Percentiles rank a stretch among this genome's conserved stretches.
Conservation (phyloP, 2,888 invertebrate genomes). For the Epistrophe eligans region DNA sequence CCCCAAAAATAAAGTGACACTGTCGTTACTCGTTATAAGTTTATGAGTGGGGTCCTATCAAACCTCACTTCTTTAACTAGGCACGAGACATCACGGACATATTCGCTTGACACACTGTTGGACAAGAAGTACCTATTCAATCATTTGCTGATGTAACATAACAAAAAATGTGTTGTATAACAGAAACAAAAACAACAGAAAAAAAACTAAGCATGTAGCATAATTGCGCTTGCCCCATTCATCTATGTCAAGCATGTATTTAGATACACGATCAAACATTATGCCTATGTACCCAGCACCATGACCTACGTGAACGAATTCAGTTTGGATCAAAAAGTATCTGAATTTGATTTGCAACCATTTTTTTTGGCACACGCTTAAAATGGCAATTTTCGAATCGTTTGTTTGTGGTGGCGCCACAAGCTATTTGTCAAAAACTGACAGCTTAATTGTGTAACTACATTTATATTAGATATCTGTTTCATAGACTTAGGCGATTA, state of each 20-base stretch:
- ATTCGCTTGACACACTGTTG: background rate
- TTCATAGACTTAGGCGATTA: background rate
- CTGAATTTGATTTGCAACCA: background rate
- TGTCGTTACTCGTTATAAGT: background rate
- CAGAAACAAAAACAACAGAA: constrained; percentile 17
- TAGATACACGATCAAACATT: constrained; percentile 25
- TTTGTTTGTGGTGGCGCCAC: constrained; percentile 31
- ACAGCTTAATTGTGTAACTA: constrained; percentile 22
- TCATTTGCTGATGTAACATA: constrained; percentile 46
- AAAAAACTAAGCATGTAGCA: constrained; percentile 42
- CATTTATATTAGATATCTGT: too few relatives aligned
- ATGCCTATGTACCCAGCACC: constrained; percentile 5
- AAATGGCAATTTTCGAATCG: constrained; percentile 4
- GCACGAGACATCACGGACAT: constrained; percentile 23
- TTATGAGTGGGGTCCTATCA: background rate
- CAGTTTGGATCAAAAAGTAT: constrained; percentile 1
- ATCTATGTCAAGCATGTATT: constrained; percentile 41
- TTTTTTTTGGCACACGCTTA: constrained; percentile 20
- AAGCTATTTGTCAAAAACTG: constrained; percentile 23
- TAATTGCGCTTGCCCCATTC: constrained; percentile 45
- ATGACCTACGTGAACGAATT: constrained; percentile 60
- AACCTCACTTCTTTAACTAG: background rate
- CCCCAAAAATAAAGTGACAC: constrained; percentile 26
- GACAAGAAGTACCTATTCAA: background rate
- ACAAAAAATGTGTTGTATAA: constrained; percentile 40